A percentile compares a stretch with the other conserved stretches of the same genome.
Conservation (phyloP, 2,797 vertebrate species). For the Lagocephalus sceleratus region DNA sequence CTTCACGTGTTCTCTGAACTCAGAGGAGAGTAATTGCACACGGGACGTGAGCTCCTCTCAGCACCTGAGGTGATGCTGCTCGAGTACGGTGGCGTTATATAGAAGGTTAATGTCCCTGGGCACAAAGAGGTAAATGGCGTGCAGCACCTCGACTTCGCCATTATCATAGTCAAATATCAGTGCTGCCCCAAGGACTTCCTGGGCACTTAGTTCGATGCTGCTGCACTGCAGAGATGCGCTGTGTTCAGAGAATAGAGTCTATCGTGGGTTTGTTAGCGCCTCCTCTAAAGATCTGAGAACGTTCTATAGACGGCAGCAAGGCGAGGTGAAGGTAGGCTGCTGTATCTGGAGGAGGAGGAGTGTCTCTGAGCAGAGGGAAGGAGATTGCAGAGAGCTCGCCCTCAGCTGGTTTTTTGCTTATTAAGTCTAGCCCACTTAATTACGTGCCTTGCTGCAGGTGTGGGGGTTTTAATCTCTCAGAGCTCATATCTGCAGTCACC, state of each 20-base stretch:
- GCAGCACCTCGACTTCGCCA: constrained; percentile 10
- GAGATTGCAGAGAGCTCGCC: constrained; percentile 46
- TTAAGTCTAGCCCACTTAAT: constrained; percentile 50
- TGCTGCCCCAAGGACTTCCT: constrained; percentile 52
- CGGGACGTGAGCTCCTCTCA: constrained; percentile 13
- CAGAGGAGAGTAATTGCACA: constrained; percentile 24
- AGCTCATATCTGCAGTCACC: constrained; percentile 39
- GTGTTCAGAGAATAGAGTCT: constrained; percentile 12
- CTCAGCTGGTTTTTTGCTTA: constrained; percentile 47
- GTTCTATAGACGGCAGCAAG: constrained; percentile 60
- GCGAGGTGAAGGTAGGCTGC: constrained; percentile 25
- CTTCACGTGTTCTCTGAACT: constrained; percentile 34
- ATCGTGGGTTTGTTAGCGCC: constrained; percentile 55
- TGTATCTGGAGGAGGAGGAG: constrained; percentile 8
- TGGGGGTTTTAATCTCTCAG: constrained; percentile 43
- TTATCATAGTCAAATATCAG: constrained; percentile 68
- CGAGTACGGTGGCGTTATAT: constrained; percentile 35
- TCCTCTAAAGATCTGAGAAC: constrained; percentile 65
- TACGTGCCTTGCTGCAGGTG: constrained; percentile 51
- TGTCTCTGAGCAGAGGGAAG: constrained; percentile 18
- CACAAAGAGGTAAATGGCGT: constrained; percentile 28
- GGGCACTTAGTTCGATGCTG: constrained; percentile 42
- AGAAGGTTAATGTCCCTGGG: constrained; percentile 56
- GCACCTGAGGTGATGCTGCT: constrained; percentile 50
- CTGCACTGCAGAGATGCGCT: constrained; percentile 19